A percentile compares a stretch with the other conserved stretches of the same genome.
These are phyloP conservation scores for Oscheius sp. DNA, from an alignment of 2,888 invertebrate species.

Conservation along the genomic window DNA sequence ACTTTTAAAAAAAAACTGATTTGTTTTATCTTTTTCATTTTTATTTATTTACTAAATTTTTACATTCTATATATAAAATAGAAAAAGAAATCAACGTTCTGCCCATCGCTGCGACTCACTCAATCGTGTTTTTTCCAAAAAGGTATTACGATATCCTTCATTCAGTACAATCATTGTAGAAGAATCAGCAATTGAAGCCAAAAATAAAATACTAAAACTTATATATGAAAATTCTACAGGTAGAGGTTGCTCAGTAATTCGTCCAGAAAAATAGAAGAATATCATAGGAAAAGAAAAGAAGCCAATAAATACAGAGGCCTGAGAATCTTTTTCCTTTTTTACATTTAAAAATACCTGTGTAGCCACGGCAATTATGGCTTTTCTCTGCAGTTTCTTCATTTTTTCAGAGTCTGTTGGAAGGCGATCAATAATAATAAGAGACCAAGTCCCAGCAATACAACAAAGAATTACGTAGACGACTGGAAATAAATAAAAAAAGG, in stretches of 20 bases:
- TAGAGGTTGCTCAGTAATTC: not conserved
- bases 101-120: no score
- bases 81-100: no score
- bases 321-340: no score
- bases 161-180: conserved; percentile 9
- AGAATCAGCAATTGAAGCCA: not conserved
- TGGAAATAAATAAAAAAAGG: not conserved
- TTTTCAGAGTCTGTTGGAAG: not conserved
- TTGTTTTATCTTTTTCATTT: not conserved
- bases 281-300: conserved; percentile 1
- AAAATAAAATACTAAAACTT: not conserved
- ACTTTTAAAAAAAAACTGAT: not conserved
- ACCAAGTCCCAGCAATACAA: not conserved
- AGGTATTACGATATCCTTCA: not conserved
- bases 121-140: not conserved
- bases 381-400: conserved; percentile 1
- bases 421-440: not conserved
- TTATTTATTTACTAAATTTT: no score
- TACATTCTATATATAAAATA: no score
- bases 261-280: not conserved
- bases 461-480: not conserved
- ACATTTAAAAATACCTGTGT: not conserved
- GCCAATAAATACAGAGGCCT: not conserved
- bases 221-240: not conserved
- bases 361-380: not conserved